phyloP scores from a whole-genome alignment of 2,113 vertebrate species.

The Caracal caracal region DNA sequence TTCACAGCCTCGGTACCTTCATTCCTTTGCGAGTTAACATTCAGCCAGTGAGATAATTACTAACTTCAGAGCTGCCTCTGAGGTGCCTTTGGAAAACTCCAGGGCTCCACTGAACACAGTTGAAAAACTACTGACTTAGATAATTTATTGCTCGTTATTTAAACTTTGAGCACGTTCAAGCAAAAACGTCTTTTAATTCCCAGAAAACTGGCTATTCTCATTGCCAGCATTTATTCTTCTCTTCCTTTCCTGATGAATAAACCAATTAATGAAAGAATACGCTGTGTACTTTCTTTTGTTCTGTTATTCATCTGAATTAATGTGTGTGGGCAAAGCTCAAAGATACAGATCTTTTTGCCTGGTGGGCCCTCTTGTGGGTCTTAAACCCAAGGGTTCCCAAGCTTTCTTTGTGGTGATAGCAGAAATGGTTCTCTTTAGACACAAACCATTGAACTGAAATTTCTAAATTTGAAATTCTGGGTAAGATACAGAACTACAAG shows the following conservation, averaged over 20 bases:
- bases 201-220: conserved; percentile 38
- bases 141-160: neutral
- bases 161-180: neutral
- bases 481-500: neutral
- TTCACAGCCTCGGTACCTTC: neutral
- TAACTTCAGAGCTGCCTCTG: neutral
- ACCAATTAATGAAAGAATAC: neutral
- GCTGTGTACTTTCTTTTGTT: neutral
- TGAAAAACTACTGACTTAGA: neutral
- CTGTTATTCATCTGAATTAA: neutral
- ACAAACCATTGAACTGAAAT: neutral
- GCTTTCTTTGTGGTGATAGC: neutral
- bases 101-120: neutral
- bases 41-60: neutral
- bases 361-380: neutral
- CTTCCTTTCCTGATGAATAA: conserved; percentile 48
- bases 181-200: conserved; percentile 28
- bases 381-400: neutral
- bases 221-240: conserved; percentile 39
- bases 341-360: neutral
- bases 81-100: neutral
- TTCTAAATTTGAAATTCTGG: conserved; percentile 9
- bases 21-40: neutral
- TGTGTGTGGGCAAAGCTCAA: conserved; percentile 25
- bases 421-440: neutral